Evolutionary conservation across 2,797 vertebrate species (phyloP).

Genomic region (Pitangus sulphuratus): DNA sequence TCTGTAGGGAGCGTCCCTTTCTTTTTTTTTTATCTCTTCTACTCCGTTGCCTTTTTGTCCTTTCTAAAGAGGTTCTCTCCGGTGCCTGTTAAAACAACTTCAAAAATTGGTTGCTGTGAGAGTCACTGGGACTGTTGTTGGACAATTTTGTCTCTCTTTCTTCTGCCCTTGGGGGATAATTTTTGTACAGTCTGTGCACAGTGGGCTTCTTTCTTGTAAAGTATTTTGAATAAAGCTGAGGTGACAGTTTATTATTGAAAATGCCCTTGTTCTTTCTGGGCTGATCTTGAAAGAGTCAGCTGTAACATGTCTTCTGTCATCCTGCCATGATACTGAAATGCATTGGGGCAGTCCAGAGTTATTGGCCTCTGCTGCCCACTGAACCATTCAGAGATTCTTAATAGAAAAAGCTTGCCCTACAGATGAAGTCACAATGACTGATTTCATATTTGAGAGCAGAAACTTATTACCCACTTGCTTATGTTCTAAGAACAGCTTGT

Average conservation of each 20-base stretch:
- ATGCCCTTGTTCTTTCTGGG: neutral
- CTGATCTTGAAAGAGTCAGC: neutral
- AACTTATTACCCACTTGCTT: neutral
- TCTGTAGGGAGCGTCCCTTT: neutral
- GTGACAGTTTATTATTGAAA: neutral
- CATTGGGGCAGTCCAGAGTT: neutral
- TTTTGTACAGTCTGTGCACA: neutral
- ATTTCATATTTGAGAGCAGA: constrained; percentile 20
- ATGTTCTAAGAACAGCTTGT: neutral
- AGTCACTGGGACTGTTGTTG: neutral
- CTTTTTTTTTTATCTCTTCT: neutral
- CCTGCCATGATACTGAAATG: neutral
- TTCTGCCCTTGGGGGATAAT: neutral
- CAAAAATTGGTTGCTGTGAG: neutral
- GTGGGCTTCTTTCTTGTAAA: neutral
- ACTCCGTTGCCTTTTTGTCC: neutral
- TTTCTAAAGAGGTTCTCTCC: neutral
- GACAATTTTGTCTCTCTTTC: neutral
- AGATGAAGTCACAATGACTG: neutral
- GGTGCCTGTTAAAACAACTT: neutral
- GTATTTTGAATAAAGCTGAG: neutral
- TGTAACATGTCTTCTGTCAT: neutral
- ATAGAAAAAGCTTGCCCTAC: neutral
- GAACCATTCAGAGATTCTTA: constrained; percentile 10
- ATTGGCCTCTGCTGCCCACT: neutral